phyloP scores from a whole-genome alignment of 2,888 invertebrate genomes.

The Daptonema setosum region DNA sequence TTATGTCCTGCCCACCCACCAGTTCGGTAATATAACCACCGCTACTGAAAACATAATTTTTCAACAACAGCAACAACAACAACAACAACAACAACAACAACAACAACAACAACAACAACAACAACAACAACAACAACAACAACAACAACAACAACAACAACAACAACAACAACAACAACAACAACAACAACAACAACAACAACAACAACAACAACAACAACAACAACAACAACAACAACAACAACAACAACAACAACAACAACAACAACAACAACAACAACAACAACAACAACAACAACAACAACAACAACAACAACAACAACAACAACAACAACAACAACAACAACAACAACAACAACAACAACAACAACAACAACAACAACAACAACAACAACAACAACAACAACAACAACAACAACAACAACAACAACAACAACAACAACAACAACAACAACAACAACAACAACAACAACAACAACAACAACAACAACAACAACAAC shows the following conservation, averaged over 20 bases:
- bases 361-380: not conserved
- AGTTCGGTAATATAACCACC: too few species aligned
- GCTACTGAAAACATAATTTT: too few species aligned
- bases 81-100: not conserved
- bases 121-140: not conserved
- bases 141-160: constrained; percentile 2
- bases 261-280: too few species aligned
- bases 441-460: not conserved
- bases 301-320: not conserved
- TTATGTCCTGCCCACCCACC: too few species aligned
- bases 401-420: not conserved
- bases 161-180: constrained; percentile 2
- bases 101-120: not conserved
- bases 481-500: not conserved
- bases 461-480: not conserved
- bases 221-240: constrained; percentile 2
- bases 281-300: too few species aligned
- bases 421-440: not conserved
- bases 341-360: not conserved
- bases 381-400: not conserved
- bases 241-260: too few species aligned
- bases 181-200: constrained; percentile 2
- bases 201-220: constrained; percentile 2
- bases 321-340: not conserved
- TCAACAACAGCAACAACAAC: not conserved